Conservation (phyloP, 2,113 vertebrate genomes). For the Cephalopholis sonnerati region DNA sequence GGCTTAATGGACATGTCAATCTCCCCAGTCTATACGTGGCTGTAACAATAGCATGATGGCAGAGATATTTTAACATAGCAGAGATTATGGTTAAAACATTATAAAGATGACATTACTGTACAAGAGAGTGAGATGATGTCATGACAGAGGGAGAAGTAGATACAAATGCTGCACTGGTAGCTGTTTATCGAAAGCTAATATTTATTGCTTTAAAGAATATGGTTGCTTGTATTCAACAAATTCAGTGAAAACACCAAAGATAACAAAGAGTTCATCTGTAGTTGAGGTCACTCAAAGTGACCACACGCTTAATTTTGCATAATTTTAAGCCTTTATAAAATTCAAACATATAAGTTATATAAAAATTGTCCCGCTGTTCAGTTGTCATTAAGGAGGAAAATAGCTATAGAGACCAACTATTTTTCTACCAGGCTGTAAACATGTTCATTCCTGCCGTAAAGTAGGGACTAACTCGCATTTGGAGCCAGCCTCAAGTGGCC, state of each 20-base stretch:
- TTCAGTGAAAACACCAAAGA: background rate
- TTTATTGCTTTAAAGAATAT: background rate
- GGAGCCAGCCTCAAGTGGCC: no score
- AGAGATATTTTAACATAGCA: background rate
- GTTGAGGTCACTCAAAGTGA: no score
- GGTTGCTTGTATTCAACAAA: background rate
- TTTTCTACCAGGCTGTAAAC: no score
- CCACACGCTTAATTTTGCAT: no score
- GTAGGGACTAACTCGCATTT: no score
- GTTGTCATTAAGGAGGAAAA: no score
- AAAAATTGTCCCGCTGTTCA: no score
- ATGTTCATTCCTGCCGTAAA: no score
- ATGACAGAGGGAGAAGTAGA: background rate
- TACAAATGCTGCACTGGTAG: background rate
- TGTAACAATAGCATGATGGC: background rate
- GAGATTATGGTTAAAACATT: background rate
- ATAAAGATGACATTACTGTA: background rate
- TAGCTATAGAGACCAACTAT: no score
- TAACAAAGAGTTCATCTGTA: background rate
- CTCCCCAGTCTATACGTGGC: background rate
- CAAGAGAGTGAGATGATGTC: background rate
- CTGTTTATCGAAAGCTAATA: background rate
- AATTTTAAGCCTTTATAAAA: no score
- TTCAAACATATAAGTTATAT: no score
- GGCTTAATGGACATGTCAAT: conserved; percentile 1